These are phyloP conservation scores for Tenebrio molitor DNA, from an alignment of 1,140 invertebrate genomes.

Conservation along the genomic window DNA sequence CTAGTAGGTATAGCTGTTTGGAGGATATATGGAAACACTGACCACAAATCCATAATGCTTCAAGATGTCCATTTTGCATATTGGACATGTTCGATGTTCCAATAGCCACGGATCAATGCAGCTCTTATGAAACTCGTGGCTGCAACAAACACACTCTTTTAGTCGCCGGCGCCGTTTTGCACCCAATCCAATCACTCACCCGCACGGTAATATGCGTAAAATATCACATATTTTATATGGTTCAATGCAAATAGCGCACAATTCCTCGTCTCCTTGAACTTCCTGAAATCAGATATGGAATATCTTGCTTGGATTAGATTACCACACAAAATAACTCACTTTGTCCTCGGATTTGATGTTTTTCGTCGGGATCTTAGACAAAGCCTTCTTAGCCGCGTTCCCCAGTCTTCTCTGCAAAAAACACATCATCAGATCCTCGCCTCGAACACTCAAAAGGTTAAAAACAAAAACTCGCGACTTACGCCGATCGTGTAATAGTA, in stretches of 20 bases:
- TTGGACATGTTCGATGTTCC: constrained; percentile 93
- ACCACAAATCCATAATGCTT: constrained; percentile 92
- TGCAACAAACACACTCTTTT: constrained; percentile 69
- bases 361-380: constrained; percentile 91
- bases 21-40: constrained; percentile 66
- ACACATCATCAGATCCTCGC: neutral
- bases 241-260: constrained; percentile 94
- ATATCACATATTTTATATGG: constrained; percentile 87
- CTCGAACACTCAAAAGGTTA: too few species aligned
- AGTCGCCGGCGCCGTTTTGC: neutral
- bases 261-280: constrained; percentile 85
- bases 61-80: constrained; percentile 96
- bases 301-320: constrained; percentile 1
- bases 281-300: constrained; percentile 69
- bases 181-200: constrained; percentile 72
- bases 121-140: constrained; percentile 93
- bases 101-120: constrained; percentile 96
- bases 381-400: constrained; percentile 90
- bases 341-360: constrained; percentile 87
- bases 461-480: too few species aligned
- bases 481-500: too few species aligned
- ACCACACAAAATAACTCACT: constrained; percentile 68
- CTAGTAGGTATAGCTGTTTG: constrained; percentile 43
- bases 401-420: constrained; percentile 82
- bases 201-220: constrained; percentile 88